Evolutionary conservation across 2,113 vertebrate genomes (phyloP), one percentile per base, ranked within the genome.

Genomic region (Myotis davidii): DNA sequence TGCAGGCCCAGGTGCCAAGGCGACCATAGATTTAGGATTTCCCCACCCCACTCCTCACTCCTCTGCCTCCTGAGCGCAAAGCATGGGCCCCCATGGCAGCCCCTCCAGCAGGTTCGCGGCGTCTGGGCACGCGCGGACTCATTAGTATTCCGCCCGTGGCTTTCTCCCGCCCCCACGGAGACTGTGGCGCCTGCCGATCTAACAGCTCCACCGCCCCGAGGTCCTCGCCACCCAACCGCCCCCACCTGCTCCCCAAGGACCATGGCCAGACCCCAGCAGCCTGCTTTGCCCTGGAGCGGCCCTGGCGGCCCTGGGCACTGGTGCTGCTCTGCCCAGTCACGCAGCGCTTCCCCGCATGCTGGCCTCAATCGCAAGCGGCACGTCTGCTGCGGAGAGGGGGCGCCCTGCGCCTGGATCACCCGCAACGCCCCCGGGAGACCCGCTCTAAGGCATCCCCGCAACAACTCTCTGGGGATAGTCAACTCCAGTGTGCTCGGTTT

Each of bases 61-160:
- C 17, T 25, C 7, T 2, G 34, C 42, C 32, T 73, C 48, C 10
- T 1, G 34, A 72, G 45, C 8, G 4, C 27, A 29, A 56, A 84
- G 54, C 37, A 77, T 34, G 0, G 27, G 50, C 59, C 39, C 4
- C 0, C 59, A 61, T 11, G 59, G 67, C 48, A 69, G n/a, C 61
- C 20, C 11, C 50, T 70, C 42, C 42, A 20, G 64, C 20, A 0
- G 14, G 1, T 64, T 45, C 5, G 0, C 23, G 2, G 12, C n/a
- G 37, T 78, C 76, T 88, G 37, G 76, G 64, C 61, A 70, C 34
- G 76, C 4, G 6, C 42, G 0, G 54, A 54, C 93, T 92, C 73
- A 97, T 96, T 59, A 86, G 86, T 56, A 97, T 97, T 97, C 96
- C 2, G 5, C 70, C 39, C 9, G 27, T 45, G 5, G 39, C 37